Percentiles rank a stretch among this genome's conserved stretches.
These are phyloP conservation scores for Chauna torquata DNA, from an alignment of 2,113 vertebrate species.

Conservation along the genomic window DNA sequence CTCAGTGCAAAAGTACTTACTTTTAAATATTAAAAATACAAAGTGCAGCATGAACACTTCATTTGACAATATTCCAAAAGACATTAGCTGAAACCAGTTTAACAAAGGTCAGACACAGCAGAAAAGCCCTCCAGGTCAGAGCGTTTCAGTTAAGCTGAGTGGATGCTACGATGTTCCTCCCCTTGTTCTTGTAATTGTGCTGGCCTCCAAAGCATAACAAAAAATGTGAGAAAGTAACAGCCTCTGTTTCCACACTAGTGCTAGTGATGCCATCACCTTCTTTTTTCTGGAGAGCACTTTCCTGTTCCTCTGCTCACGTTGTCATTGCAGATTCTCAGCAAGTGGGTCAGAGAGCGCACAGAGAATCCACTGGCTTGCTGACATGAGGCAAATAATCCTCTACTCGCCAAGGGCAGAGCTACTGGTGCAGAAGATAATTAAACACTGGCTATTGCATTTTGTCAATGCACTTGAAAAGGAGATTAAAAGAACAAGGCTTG, in stretches of 20 bases:
- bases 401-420: not conserved
- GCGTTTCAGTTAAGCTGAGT: not conserved
- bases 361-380: not conserved
- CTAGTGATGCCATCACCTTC: not conserved
- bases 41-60: not conserved
- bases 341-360: not conserved
- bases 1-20: not conserved
- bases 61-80: not conserved
- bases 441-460: not conserved
- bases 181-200: not conserved
- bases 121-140: not conserved
- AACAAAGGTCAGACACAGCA: not conserved
- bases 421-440: conserved; percentile 32
- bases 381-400: not conserved
- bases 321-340: not conserved
- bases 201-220: not conserved
- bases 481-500: conserved; percentile 34
- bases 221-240: not conserved
- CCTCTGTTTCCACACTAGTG: not conserved
- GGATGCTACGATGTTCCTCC: not conserved
- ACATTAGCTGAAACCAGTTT: not conserved
- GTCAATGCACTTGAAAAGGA: not conserved
- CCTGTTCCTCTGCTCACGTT: not conserved
- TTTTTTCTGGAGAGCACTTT: not conserved
- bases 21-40: conserved; percentile 20